Conservation (phyloP, 1,140 invertebrate species). For the Heliconius hewitsoni region DNA sequence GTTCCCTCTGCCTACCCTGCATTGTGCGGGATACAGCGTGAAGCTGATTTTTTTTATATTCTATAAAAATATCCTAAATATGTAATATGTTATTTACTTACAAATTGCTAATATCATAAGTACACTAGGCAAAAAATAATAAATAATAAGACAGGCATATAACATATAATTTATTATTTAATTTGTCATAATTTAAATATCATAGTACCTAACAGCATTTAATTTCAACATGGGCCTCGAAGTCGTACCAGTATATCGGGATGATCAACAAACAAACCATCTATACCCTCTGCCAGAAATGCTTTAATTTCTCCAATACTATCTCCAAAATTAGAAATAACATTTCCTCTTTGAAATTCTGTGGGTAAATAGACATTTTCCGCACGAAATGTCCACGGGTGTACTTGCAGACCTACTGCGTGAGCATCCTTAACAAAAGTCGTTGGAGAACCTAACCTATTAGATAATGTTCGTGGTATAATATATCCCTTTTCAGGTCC, state of each 20-base stretch:
- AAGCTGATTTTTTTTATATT: too few relatives aligned
- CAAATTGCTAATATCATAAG: too few relatives aligned
- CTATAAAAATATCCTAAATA: too few relatives aligned
- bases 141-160: too few relatives aligned
- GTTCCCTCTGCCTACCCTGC: too few relatives aligned
- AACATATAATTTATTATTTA: too few relatives aligned
- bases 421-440: slow-evolving; percentile 67
- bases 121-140: too few relatives aligned
- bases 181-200: neutral
- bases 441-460: slow-evolving; percentile 55
- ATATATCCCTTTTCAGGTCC: slow-evolving; percentile 70
- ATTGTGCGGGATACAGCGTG: too few relatives aligned
- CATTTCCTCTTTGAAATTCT: slow-evolving; percentile 49
- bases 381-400: slow-evolving; percentile 70
- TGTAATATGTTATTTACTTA: too few relatives aligned
- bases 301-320: slow-evolving; percentile 54
- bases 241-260: slow-evolving; percentile 57
- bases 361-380: slow-evolving; percentile 64
- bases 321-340: slow-evolving; percentile 52
- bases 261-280: slow-evolving; percentile 67
- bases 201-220: neutral
- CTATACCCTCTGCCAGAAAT: slow-evolving; percentile 59
- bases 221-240: slow-evolving; percentile 25
- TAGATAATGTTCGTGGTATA: slow-evolving; percentile 59
- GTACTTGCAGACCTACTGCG: slow-evolving; percentile 60